Base-by-base conservation (phyloP, 2,113 vertebrate species). In the Phalacrocorax brasilianus region DNA sequence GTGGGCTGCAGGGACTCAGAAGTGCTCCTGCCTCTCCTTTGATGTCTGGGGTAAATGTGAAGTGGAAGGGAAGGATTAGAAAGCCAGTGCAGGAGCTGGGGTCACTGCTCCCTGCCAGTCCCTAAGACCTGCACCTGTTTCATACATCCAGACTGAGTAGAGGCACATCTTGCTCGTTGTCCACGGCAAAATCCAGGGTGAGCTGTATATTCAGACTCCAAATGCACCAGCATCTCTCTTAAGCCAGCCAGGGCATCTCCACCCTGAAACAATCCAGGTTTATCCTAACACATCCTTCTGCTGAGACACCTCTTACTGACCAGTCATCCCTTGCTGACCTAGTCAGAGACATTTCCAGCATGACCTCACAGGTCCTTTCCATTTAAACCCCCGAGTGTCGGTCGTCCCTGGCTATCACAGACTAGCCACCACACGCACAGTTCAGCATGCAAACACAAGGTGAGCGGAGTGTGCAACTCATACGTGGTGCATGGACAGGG, bases 341-440 rank as follows among this genome's bases (percentile, higher is more conserved):
- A 28, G 12, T 44, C 59, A 84, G 52, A 85, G 47, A 63, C 44
- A 59, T 70, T 91, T 91, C 56, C 88, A 83, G 68, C 50, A 33
- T 81, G 81, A 87, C 44, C 18, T 91, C 59, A 70, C 77, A 85
- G 73, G 74, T 59, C 30, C 32, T n/a, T 63, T 93, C 91, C 74
- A 95, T 78, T 78, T 67, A 61, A 73, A 6, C 13, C 27, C 38
- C 12, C 53, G 42, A 49, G 9, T 30, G 52, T 32, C 68, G 66
- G 45, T 22, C 20, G 8, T 55, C 6, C 52, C 47, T 27, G 44
- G 45, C 38, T 88, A 56, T 49, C 76, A 66, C 32, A 50, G 33
- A 67, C 3, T 61, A 75, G 85, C 45, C 13, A 2, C 61, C 47
- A 19, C 1, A 0, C 0, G 0, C 27, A 11, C 49, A 17, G 7